These are phyloP conservation scores for Bembecia ichneumoniformis DNA, from an alignment of 2,888 invertebrate species.

Conservation along the genomic window DNA sequence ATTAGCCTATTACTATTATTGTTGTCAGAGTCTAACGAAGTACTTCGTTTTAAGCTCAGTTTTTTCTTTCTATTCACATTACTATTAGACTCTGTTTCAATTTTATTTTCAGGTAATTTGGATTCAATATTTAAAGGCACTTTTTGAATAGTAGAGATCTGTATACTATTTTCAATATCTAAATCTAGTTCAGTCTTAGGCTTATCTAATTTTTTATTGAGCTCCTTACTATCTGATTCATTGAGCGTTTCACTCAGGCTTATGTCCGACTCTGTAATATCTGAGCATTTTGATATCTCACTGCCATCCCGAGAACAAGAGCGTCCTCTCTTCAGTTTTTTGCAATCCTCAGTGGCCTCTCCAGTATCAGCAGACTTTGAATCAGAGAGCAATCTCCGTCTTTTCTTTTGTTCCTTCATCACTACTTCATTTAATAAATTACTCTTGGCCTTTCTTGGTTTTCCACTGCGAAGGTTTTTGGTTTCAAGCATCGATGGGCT, in stretches of 20 bases:
- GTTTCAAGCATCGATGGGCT: conserved; percentile 63
- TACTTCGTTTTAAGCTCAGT: conserved; percentile 68
- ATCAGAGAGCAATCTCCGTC: conserved; percentile 69
- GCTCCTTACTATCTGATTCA: conserved; percentile 56
- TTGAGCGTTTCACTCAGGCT: conserved; percentile 72
- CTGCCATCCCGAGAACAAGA: conserved; percentile 71
- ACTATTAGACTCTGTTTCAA: conserved; percentile 46
- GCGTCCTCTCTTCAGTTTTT: conserved; percentile 58
- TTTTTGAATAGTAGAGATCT: conserved; percentile 68
- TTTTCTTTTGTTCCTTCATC: conserved; percentile 68
- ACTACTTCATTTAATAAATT: conserved; percentile 71
- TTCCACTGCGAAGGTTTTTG: conserved; percentile 76
- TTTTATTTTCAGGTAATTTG: conserved; percentile 52
- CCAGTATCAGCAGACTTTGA: conserved; percentile 53
- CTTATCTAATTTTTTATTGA: conserved; percentile 69
- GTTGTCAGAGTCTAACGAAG: conserved; percentile 69
- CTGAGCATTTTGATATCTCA: conserved; percentile 75
- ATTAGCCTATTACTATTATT: conserved; percentile 69
- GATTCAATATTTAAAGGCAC: conserved; percentile 64
- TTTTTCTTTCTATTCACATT: conserved; percentile 49
- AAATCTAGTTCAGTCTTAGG: conserved; percentile 71
- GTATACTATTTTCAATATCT: conserved; percentile 70
- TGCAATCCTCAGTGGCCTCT: conserved; percentile 50
- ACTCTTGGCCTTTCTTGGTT: conserved; percentile 74
- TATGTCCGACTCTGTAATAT: conserved; percentile 74